Evolutionary conservation across 1,140 invertebrate species (phyloP), one percentile per base, ranked within the genome.

Genomic region (Drosophila nannoptera): DNA sequence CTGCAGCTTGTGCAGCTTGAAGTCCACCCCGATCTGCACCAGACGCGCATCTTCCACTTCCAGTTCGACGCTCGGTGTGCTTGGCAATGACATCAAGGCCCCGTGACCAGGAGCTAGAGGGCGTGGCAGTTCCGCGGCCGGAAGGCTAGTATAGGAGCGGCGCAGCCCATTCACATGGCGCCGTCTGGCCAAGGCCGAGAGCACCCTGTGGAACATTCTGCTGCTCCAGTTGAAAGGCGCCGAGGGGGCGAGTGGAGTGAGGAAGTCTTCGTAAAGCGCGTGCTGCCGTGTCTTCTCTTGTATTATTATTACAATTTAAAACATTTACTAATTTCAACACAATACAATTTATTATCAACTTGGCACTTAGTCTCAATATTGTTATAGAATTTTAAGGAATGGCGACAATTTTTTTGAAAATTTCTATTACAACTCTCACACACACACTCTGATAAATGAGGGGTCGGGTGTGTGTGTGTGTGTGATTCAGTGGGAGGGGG

Each of bases 1-100:
- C n/a, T 96, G 94, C 54, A 99, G 90, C 88, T 94, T 95, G 90
- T 99, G 97, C n/a, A 98, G 91, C 87, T 96, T 94, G 84, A 92
- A 98, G 7, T 95, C 95, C 92, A 94, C 72, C 48, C 22, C 16
- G 1, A 82, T 9, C 4, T n/a, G 42, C 32, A 65, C 35, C 7
- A 59, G 40, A 12, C 69, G 60, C 22, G 36, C 11, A 16, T 61
- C 35, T 0, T 73, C 32, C 43, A 2, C 40, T 2, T 22, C 22
- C 22, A 22, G 22, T 22, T 22, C 22, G 7, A 7, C 7, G 40
- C n/a, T n/a, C 14, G 6, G 2, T 43, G 12, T 8, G 9, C n/a
- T 7, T 4, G 11, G 11, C 40, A 14, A 14, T 9, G 12, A 3
- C 22, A 22, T 16, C 14, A 14, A 1, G 1, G 12, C n/a, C 40